Evolutionary conservation across 2,113 vertebrate species (phyloP), one percentile per base, ranked within the genome.

Genomic region (Cebidichthys violaceus): DNA sequence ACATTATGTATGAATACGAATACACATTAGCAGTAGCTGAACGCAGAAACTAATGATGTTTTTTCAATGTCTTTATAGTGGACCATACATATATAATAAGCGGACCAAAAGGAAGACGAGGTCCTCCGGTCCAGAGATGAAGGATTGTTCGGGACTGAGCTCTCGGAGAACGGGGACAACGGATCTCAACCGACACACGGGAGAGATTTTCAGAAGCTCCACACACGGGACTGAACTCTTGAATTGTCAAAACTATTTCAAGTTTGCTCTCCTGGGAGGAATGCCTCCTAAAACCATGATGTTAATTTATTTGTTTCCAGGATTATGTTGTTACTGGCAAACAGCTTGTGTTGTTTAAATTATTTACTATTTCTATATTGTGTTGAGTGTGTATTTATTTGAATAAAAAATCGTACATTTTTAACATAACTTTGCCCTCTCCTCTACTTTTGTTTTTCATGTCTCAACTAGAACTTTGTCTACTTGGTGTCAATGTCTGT

Each of bases 311-410:
- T 95, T 90, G 86, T 93, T 92, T 90, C 83, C 90, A 90, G 71
- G 61, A 77, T 75, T 75, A 47, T 73, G 65, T 66, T 87, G 57
- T 90, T 88, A 83, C 83, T 89, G 90, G 91, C 79, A 82, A 91
- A 89, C 86, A 70, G 74, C 75, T 88, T 82, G 45, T 85, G 39
- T 89, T 88, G 35, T 93, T 96, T 98, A 97, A 97, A 93, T 99
- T 98, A 98, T 98, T 97, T 81, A 61, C 72, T 81, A 64, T 95
- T 94, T 95, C 93, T 93, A 90, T 91, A 78, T 33, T 95, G 94
- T 97, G 96, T 96, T 96, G 96, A 96, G 96, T 75, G 68, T 96
- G 94, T 99, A 98, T 99, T 98, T 99, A 99, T 98, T 97, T 95
- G 91, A 94, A 95, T 96, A 96, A 95, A 95, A 94, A 92, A 95